A percentile compares a stretch with the other conserved stretches of the same genome.
phyloP scores from a whole-genome alignment of 1,140 invertebrate species.

The Drosophila carrolli region DNA sequence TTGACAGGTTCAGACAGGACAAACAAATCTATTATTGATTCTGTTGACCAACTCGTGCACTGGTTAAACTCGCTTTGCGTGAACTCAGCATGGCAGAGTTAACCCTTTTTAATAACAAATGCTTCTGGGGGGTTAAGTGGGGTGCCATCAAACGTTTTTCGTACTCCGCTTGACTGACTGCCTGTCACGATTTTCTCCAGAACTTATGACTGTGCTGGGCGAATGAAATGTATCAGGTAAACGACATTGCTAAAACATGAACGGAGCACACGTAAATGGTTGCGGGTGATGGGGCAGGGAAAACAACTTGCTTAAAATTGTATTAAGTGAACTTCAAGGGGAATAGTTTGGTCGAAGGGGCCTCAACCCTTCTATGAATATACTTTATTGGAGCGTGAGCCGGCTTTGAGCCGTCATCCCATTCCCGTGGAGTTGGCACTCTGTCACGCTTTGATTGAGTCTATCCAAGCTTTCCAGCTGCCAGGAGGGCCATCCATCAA shows the following conservation, averaged over 20 bases:
- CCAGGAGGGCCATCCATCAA: constrained; percentile 41
- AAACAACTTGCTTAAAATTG: constrained; percentile 52
- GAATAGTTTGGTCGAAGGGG: neutral
- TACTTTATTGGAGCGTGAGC: constrained; percentile 40
- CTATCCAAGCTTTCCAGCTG: constrained; percentile 7
- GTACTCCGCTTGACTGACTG: constrained; percentile 18
- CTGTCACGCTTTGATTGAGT: constrained; percentile 68
- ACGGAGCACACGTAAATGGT: neutral
- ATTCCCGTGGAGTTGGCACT: constrained; percentile 14
- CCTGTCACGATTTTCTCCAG: constrained; percentile 24
- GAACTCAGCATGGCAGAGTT: constrained; percentile 8
- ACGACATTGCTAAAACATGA: constrained; percentile 47
- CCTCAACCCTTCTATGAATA: neutral
- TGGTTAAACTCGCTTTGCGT: neutral
- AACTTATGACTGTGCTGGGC: constrained; percentile 41
- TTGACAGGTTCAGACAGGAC: no score
- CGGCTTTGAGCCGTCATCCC: constrained; percentile 21
- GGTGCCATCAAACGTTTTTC: constrained; percentile 24
- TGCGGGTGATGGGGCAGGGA: constrained; percentile 6
- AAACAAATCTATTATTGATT: neutral
- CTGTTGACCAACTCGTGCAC: constrained; percentile 8
- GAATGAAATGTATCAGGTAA: constrained; percentile 57
- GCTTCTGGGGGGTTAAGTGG: constrained; percentile 10
- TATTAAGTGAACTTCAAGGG: constrained; percentile 34
- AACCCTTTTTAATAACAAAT: constrained; percentile 57